phyloP scores from a whole-genome alignment of 2,888 invertebrate species.

The Laothoe populi region DNA sequence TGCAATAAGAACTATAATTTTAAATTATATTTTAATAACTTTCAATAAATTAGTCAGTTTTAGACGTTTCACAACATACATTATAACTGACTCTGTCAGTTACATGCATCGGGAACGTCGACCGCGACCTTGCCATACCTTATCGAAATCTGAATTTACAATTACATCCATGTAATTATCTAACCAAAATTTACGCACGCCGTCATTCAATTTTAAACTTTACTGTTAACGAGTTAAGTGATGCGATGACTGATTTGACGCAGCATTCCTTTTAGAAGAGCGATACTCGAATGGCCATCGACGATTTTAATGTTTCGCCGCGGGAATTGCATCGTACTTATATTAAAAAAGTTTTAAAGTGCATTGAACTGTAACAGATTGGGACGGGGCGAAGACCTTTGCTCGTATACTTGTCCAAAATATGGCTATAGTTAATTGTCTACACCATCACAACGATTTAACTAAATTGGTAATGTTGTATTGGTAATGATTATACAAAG shows the following conservation, averaged over 20 bases:
- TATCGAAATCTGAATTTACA: slow-evolving; percentile 6
- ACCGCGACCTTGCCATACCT: slow-evolving; percentile 4
- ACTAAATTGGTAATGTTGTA: no score
- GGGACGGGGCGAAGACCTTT: neutral
- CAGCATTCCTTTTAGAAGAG: neutral
- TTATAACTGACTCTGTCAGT: neutral
- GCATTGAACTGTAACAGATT: slow-evolving; percentile 17
- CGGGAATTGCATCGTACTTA: slow-evolving; percentile 15
- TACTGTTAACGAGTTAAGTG: neutral
- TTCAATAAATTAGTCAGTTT: no score
- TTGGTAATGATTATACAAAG: no score
- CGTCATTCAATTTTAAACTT: neutral
- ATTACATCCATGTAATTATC: neutral
- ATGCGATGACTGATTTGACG: neutral
- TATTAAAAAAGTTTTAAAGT: slow-evolving; percentile 19
- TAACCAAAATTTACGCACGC: neutral
- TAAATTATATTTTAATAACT: no score
- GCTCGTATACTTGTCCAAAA: neutral
- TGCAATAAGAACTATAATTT: no score
- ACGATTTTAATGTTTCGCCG: neutral
- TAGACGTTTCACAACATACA: neutral
- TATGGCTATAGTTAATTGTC: neutral
- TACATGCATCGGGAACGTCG: slow-evolving; percentile 9
- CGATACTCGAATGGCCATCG: neutral
- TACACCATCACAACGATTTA: no score